Conservation (phyloP, 2,888 invertebrate genomes). For the Volucella inflata region DNA sequence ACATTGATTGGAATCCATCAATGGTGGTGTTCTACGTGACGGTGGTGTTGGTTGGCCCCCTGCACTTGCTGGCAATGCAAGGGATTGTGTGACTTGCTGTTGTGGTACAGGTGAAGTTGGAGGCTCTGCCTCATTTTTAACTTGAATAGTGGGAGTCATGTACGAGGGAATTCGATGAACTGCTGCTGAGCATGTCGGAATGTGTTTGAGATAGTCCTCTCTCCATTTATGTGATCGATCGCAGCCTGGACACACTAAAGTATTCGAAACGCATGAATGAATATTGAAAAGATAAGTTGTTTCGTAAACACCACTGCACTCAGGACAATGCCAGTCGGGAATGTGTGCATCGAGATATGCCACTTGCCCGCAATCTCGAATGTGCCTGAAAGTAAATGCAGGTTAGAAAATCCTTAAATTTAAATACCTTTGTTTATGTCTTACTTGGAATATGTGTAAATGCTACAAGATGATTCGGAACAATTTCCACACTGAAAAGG, state of each 20-base stretch:
- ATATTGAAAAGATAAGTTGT: slow-evolving; percentile 83
- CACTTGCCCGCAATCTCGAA: slow-evolving; percentile 79
- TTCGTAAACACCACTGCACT: slow-evolving; percentile 80
- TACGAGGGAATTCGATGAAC: slow-evolving; percentile 60
- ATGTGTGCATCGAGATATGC: slow-evolving; percentile 76
- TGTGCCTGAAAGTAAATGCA: slow-evolving; percentile 78
- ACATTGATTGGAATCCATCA: slow-evolving; percentile 77
- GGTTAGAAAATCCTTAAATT: not conserved
- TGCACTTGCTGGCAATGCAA: not conserved
- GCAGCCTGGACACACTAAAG: slow-evolving; percentile 81
- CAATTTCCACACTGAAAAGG: slow-evolving; percentile 85
- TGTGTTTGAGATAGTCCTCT: slow-evolving; percentile 80
- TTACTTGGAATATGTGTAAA: slow-evolving; percentile 79
- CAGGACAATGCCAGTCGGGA: slow-evolving; percentile 81
- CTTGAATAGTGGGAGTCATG: slow-evolving; percentile 66
- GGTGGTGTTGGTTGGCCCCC: slow-evolving; percentile 71
- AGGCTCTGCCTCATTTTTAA: slow-evolving; percentile 65
- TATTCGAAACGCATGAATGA: slow-evolving; percentile 81
- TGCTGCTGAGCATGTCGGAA: slow-evolving; percentile 79
- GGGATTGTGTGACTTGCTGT: not conserved
- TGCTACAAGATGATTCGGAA: slow-evolving; percentile 78
- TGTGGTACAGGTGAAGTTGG: slow-evolving; percentile 53
- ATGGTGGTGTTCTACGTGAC: slow-evolving; percentile 79
- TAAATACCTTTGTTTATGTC: not conserved
- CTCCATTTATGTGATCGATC: slow-evolving; percentile 78